These are phyloP conservation scores for Salarias fasciatus DNA, from an alignment of 2,797 vertebrate genomes.

Conservation along the genomic window DNA sequence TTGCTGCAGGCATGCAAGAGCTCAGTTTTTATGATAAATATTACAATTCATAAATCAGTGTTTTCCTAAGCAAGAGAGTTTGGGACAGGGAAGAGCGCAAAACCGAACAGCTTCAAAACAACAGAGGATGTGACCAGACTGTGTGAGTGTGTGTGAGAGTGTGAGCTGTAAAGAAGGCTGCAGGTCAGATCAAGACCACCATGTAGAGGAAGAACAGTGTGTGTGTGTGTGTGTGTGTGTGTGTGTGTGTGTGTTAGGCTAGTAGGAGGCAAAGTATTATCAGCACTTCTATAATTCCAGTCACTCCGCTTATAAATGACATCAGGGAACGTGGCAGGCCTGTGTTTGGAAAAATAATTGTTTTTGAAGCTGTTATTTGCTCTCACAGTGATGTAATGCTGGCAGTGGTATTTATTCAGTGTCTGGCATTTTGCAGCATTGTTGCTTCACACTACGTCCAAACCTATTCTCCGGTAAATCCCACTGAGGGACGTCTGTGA, in stretches of 20 bases:
- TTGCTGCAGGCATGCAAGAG: conserved; percentile 77
- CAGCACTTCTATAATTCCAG: conserved; percentile 17
- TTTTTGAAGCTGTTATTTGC: conserved; percentile 10
- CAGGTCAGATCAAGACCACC: too few species aligned
- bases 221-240: too few species aligned
- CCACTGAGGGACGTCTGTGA: conserved; percentile 27
- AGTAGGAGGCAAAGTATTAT: conserved; percentile 27
- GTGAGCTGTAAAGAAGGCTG: too few species aligned
- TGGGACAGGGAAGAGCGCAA: conserved; percentile 34
- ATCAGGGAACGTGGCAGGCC: neutral
- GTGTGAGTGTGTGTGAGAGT: conserved; percentile 36
- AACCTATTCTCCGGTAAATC: conserved; percentile 1
- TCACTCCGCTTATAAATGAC: conserved; percentile 2
- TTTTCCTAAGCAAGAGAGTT: conserved; percentile 64
- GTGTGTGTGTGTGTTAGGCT: too few species aligned
- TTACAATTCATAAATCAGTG: conserved; percentile 81
- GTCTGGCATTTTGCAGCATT: conserved; percentile 10
- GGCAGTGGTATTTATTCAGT: conserved; percentile 13
- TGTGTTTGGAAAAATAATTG: conserved; percentile 8
- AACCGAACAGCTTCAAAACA: conserved; percentile 58
- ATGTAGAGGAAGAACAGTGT: too few species aligned
- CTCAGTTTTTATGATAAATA: conserved; percentile 82
- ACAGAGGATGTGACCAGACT: conserved; percentile 56
- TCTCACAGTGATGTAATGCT: conserved; percentile 9
- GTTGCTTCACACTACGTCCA: conserved; percentile 16